Evolutionary conservation across 2,888 invertebrate genomes (phyloP).

Genomic region (Lingula anatina): DNA sequence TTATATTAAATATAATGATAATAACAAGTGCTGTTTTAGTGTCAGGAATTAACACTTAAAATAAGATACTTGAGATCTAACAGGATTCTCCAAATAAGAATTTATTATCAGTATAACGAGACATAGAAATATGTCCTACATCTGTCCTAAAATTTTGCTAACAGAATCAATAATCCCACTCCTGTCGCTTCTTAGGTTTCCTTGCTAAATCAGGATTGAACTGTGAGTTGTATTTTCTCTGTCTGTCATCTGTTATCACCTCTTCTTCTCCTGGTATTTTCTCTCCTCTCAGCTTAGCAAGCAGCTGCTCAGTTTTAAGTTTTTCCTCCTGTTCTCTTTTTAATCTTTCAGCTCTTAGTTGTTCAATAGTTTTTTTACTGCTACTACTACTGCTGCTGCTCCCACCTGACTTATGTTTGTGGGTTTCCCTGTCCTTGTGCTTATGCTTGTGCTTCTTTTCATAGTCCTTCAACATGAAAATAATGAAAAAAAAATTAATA

Average conservation of each 20-base stretch:
- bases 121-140: too few relatives aligned
- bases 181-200: slow-evolving; percentile 6
- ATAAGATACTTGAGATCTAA: too few relatives aligned
- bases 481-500: too few relatives aligned
- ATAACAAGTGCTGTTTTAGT: too few relatives aligned
- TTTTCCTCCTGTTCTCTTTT: slow-evolving; percentile 77
- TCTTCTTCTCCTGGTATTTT: slow-evolving; percentile 5
- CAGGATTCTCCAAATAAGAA: too few relatives aligned
- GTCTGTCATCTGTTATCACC: slow-evolving; percentile 49
- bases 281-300: slow-evolving; percentile 66
- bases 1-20: too few relatives aligned
- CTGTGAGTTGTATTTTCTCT: slow-evolving; percentile 89
- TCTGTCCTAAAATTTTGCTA: too few relatives aligned
- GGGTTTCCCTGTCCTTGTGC: slow-evolving; percentile 32
- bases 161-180: too few relatives aligned
- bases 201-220: slow-evolving; percentile 73
- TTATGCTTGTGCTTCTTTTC: slow-evolving; percentile 47
- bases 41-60: too few relatives aligned
- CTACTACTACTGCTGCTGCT: slow-evolving; percentile 15
- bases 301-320: slow-evolving; percentile 64
- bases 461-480: slow-evolving; percentile 11
- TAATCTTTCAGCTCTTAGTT: slow-evolving; percentile 72
- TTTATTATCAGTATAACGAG: too few relatives aligned
- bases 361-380: slow-evolving; percentile 56
- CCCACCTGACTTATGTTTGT: slow-evolving; percentile 26